Evolutionary conservation across 1,140 invertebrate genomes (phyloP).

Genomic region (Drosophila arizonae): DNA sequence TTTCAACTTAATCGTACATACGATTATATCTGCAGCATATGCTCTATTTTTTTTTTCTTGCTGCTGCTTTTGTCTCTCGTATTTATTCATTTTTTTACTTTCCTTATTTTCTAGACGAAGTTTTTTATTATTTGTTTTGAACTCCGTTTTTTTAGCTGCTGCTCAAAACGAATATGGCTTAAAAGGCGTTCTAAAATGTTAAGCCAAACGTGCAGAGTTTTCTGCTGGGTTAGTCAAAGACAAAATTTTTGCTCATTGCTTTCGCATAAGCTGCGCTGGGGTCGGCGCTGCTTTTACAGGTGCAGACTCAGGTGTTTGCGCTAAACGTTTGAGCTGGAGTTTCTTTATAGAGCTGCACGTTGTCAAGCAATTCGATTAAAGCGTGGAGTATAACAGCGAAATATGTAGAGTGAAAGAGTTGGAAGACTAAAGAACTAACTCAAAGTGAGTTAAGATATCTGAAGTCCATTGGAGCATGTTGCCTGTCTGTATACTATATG

Average conservation of each 20-base stretch:
- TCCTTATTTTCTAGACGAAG: slow-evolving; percentile 15
- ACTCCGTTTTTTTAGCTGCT: slow-evolving; percentile 28
- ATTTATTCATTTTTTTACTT: slow-evolving; percentile 29
- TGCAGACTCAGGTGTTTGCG: background rate
- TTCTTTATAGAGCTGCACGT: background rate
- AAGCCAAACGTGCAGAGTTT: slow-evolving; percentile 72
- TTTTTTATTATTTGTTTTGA: slow-evolving; percentile 15
- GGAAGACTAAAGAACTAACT: no score
- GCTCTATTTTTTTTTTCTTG: slow-evolving; percentile 18
- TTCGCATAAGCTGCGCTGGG: slow-evolving; percentile 6
- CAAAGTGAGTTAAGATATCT: no score
- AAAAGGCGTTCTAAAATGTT: slow-evolving; percentile 64
- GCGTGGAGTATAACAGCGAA: background rate
- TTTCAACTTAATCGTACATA: slow-evolving; percentile 37
- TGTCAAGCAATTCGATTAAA: background rate
- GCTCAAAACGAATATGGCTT: slow-evolving; percentile 42
- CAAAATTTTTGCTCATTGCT: slow-evolving; percentile 54
- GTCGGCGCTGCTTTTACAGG: background rate
- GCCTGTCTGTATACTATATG: no score
- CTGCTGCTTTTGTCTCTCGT: slow-evolving; percentile 44
- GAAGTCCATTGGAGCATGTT: no score
- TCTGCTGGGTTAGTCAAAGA: slow-evolving; percentile 76
- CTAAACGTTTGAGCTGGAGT: background rate
- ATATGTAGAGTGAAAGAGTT: no score
- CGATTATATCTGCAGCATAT: slow-evolving; percentile 50